Conservation (phyloP, 2,113 vertebrate species). For the Mellivora capensis region DNA sequence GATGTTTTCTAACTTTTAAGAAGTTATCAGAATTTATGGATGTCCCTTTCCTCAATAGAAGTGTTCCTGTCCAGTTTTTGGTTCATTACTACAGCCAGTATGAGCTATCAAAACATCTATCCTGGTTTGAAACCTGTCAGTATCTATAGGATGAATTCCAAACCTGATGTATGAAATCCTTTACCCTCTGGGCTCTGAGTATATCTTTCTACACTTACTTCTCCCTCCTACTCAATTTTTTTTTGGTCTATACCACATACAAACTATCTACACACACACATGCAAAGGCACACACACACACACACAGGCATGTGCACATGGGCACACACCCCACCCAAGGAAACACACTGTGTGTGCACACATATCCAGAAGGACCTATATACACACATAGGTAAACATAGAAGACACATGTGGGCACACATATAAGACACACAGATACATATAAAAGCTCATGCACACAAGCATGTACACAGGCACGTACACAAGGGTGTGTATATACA, state of each 20-base stretch:
- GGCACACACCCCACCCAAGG: not conserved
- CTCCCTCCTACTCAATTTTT: not conserved
- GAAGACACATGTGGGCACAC: not conserved
- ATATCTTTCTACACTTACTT: not conserved
- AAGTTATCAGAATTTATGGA: not conserved
- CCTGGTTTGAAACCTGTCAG: not conserved
- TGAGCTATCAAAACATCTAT: not conserved
- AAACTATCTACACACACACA: not conserved
- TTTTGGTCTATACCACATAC: not conserved
- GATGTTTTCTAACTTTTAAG: not conserved
- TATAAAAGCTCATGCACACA: not conserved
- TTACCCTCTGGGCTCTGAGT: not conserved
- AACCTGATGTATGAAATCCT: not conserved
- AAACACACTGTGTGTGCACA: not conserved
- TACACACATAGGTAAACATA: not conserved
- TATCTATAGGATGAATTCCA: not conserved
- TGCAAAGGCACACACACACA: not conserved
- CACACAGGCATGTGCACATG: not conserved
- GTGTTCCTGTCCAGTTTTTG: not conserved
- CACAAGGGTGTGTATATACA: not conserved
- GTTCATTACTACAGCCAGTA: not conserved
- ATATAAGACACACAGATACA: not conserved
- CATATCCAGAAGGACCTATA: not conserved
- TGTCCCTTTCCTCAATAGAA: not conserved
- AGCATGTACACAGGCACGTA: not conserved